These are phyloP conservation scores for Plodia interpunctella DNA, from an alignment of 1,140 invertebrate species.

Conservation along the genomic window DNA sequence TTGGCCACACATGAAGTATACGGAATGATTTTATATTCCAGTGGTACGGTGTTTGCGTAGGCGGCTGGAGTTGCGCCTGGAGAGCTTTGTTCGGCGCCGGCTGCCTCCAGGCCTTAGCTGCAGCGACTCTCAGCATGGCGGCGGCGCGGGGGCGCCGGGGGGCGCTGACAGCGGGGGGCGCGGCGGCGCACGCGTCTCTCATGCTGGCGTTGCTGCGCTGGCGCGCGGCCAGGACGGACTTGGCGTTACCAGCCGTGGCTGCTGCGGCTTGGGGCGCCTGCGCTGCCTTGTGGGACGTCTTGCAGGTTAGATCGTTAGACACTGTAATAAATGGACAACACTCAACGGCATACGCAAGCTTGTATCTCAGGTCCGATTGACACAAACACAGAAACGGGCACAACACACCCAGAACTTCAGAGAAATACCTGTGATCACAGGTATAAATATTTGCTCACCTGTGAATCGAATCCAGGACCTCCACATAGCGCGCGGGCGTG, in stretches of 20 bases:
- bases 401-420: too few species aligned
- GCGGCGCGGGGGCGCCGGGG: conserved; percentile 81
- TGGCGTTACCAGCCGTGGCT: conserved; percentile 82
- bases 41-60: conserved; percentile 79
- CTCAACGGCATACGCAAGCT: too few species aligned
- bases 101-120: conserved; percentile 79
- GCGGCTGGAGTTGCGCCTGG: conserved; percentile 81
- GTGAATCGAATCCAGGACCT: too few species aligned
- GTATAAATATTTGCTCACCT: too few species aligned
- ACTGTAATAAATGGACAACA: too few species aligned
- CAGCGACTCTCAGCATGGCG: conserved; percentile 82
- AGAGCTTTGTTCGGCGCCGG: conserved; percentile 82
- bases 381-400: too few species aligned
- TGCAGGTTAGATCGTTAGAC: conserved; percentile 32
- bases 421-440: too few species aligned
- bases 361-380: too few species aligned
- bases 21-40: conserved; percentile 17
- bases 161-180: conserved; percentile 82
- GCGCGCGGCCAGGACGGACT: conserved; percentile 79
- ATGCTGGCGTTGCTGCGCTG: conserved; percentile 80
- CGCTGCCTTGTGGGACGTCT: conserved; percentile 84
- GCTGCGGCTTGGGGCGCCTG: conserved; percentile 87
- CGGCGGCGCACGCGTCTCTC: conserved; percentile 82
- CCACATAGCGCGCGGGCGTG: too few species aligned
- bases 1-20: background rate